These are phyloP conservation scores for Dione juno DNA, from an alignment of 2,888 invertebrate genomes.

Conservation along the genomic window DNA sequence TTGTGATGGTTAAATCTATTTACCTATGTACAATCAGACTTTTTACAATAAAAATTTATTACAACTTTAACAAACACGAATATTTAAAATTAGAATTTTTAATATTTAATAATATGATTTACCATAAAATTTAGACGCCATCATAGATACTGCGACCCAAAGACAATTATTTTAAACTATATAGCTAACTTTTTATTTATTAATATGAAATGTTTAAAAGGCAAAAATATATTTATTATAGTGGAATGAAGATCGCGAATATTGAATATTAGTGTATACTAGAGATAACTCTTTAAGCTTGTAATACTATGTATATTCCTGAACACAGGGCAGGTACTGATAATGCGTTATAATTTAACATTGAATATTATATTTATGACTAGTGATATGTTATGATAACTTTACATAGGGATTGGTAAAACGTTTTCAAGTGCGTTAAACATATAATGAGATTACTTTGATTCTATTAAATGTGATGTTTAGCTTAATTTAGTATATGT, in stretches of 20 bases:
- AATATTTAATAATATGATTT: conserved; percentile 3
- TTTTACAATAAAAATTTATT: conserved; percentile 60
- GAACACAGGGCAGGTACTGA: conserved; percentile 82
- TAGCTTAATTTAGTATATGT: conserved; percentile 51
- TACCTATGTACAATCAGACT: conserved; percentile 74
- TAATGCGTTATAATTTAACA: conserved; percentile 65
- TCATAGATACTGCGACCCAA: conserved; percentile 30
- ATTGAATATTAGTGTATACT: conserved; percentile 14
- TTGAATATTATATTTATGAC: conserved; percentile 70
- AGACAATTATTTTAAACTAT: conserved; percentile 7
- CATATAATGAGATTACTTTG: conserved; percentile 49
- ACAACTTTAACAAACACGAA: conserved; percentile 46
- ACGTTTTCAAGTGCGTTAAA: conserved; percentile 49
- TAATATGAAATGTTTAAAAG: neutral
- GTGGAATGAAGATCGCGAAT: conserved; percentile 29
- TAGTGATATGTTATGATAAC: conserved; percentile 82
- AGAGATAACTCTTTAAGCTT: conserved; percentile 35
- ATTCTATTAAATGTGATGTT: conserved; percentile 48
- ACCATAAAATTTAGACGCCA: conserved; percentile 29
- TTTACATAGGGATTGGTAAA: conserved; percentile 75
- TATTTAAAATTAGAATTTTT: conserved; percentile 35
- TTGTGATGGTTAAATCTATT: conserved; percentile 65
- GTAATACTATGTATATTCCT: conserved; percentile 58
- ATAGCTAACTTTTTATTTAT: conserved; percentile 1
- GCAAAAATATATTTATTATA: neutral